Evolutionary conservation across 2,797 vertebrate species (phyloP).

Genomic region (Eidolon dupreanum): DNA sequence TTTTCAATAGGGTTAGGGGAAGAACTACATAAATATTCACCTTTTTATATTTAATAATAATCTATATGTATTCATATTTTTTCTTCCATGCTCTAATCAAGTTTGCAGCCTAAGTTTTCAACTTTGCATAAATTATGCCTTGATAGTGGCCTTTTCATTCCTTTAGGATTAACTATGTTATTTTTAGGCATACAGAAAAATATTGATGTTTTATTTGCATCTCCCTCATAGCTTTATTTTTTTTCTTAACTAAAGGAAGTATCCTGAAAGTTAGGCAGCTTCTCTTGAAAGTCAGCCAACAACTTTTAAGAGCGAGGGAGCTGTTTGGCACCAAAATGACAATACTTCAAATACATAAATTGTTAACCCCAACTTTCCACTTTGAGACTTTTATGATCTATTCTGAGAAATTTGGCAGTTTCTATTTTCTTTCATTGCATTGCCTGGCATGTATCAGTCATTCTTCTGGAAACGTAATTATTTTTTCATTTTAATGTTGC

Average conservation of each 20-base stretch:
- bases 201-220: not conserved
- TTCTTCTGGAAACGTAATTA: not conserved
- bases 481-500: conserved; percentile 9
- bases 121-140: not conserved
- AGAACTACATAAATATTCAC: not conserved
- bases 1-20: not conserved
- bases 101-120: not conserved
- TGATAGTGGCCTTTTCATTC: not conserved
- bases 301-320: conserved; percentile 32
- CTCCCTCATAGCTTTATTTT: not conserved
- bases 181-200: not conserved
- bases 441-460: not conserved
- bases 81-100: not conserved
- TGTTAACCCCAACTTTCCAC: not conserved
- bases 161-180: not conserved
- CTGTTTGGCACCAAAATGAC: not conserved
- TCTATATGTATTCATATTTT: not conserved
- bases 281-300: conserved; percentile 48
- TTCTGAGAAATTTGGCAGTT: conserved; percentile 34
- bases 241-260: not conserved
- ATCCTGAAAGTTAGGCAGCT: not conserved
- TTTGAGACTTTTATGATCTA: not conserved
- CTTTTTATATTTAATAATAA: not conserved
- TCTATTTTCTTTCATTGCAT: conserved; percentile 15
- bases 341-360: not conserved